phyloP scores from a whole-genome alignment of 2,888 invertebrate species.

The Punctoribates punctum region DNA sequence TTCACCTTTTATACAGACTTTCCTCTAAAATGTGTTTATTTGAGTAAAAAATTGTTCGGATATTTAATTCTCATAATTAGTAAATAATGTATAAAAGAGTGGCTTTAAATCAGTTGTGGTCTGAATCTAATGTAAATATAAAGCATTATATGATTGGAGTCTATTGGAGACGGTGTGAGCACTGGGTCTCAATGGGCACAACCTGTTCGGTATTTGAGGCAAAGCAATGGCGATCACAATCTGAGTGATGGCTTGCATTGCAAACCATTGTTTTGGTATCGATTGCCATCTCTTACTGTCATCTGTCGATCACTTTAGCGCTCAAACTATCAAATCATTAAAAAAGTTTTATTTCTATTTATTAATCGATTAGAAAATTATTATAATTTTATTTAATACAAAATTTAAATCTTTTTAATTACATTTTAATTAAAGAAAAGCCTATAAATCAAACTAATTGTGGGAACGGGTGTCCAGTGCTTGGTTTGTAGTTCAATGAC shows the following conservation, averaged over 20 bases:
- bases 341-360: neutral
- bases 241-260: neutral
- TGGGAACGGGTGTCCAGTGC: neutral
- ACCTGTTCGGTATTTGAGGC: neutral
- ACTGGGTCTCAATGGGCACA: neutral
- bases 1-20: neutral
- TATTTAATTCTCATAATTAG: neutral
- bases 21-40: neutral
- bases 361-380: neutral
- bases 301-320: neutral
- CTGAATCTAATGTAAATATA: neutral
- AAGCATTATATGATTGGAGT: neutral
- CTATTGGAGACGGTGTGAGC: neutral
- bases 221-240: constrained; percentile 12
- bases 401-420: neutral
- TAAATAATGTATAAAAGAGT: neutral
- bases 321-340: neutral
- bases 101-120: neutral
- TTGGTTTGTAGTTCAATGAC: constrained; percentile 6
- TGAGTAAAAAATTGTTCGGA: neutral
- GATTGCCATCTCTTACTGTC: neutral
- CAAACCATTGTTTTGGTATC: neutral
- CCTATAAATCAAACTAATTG: neutral
- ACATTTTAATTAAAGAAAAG: constrained; percentile 7
- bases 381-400: neutral